A percentile compares a stretch with the other conserved stretches of the same genome.
phyloP scores from a whole-genome alignment of 2,113 vertebrate species.

The Odontesthes bonariensis region DNA sequence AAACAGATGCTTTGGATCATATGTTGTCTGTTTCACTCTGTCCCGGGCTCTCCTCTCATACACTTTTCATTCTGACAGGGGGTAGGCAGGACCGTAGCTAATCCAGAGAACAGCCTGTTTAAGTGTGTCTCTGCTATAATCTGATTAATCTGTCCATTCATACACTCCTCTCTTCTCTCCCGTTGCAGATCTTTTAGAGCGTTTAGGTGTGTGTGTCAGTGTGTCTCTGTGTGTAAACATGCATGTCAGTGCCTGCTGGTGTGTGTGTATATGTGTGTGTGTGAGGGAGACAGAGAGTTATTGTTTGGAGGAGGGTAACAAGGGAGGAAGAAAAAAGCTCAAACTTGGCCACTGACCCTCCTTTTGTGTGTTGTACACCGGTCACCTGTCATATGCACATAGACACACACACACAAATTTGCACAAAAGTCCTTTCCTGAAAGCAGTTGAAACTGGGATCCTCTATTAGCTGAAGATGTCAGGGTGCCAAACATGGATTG shows the following conservation, averaged over 20 bases:
- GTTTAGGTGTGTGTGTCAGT: slow-evolving; percentile 17
- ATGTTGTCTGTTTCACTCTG: slow-evolving; percentile 7
- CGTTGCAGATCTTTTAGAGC: slow-evolving; percentile 44
- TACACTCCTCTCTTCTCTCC: slow-evolving; percentile 41
- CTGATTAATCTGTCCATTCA: slow-evolving; percentile 78
- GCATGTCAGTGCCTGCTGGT: slow-evolving; percentile 16
- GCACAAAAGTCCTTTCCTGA: background rate
- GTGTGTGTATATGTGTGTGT: slow-evolving; percentile 45
- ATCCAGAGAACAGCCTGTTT: slow-evolving; percentile 78
- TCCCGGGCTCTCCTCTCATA: slow-evolving; percentile 21
- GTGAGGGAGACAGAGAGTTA: slow-evolving; percentile 81
- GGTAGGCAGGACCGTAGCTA: slow-evolving; percentile 73
- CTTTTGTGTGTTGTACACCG: slow-evolving; percentile 84
- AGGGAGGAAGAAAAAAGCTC: slow-evolving; percentile 84
- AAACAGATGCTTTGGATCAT: slow-evolving; percentile 3
- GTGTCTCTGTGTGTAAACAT: slow-evolving; percentile 32
- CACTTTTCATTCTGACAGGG: slow-evolving; percentile 68
- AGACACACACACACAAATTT: background rate
- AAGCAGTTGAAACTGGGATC: slow-evolving; percentile 1
- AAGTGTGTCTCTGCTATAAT: slow-evolving; percentile 79
- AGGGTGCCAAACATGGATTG: no score
- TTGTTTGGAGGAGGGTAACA: slow-evolving; percentile 86
- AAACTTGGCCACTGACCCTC: slow-evolving; percentile 83
- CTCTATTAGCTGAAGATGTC: background rate
- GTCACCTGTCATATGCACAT: slow-evolving; percentile 85